Base-by-base conservation (phyloP, 2,888 invertebrate species). In the Rhynchonema sp. region DNA sequence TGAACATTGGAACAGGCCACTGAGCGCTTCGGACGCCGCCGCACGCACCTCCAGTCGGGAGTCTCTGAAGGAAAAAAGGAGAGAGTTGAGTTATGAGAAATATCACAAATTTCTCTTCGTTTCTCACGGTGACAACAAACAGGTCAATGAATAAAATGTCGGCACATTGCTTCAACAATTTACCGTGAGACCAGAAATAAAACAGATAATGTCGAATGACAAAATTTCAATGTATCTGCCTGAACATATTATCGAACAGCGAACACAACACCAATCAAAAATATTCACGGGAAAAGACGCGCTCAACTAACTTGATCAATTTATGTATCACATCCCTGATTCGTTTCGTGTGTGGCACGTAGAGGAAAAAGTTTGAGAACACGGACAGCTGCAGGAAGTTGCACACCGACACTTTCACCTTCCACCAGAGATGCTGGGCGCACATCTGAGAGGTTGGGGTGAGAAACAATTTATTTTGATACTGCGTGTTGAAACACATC, bases 1-100 rank as follows among this genome's bases (percentile, higher is more conserved):
- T 60, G 83, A 82, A 72, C 87, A 88, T 74, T 89, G 90, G 70
- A 91, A 79, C 61, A 91, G 77, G 2, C 89, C 89, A 58, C 87
- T 84, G 20, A 92, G 78, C 20, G 88, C 83, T 68, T 84, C 82
- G 0, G 85, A 83, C 1, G 90, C 87, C 65, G 83, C 82, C 71
- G 85, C 83, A 60, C 90, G 79, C 20, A 91, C 90, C 74, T 79
- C 67, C 46, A 73, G 63, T 23, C 65, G 68, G 6, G 30, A 9
- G 56, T 66, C 65, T 26, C 25, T 62, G 56, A 20, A 64, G 56
- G 13, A 27, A 46, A 38, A 56, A 53, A 38, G 9, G 20, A 20
- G 38, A 13, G 38, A 38, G 38, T 38, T 38, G 38, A 38, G 38
- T 38, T 38, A 20, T 38, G 20, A 38, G 38, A n/a, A n/a, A n/a